phyloP scores from a whole-genome alignment of 2,113 vertebrate genomes.

The Hiodon alosoides region DNA sequence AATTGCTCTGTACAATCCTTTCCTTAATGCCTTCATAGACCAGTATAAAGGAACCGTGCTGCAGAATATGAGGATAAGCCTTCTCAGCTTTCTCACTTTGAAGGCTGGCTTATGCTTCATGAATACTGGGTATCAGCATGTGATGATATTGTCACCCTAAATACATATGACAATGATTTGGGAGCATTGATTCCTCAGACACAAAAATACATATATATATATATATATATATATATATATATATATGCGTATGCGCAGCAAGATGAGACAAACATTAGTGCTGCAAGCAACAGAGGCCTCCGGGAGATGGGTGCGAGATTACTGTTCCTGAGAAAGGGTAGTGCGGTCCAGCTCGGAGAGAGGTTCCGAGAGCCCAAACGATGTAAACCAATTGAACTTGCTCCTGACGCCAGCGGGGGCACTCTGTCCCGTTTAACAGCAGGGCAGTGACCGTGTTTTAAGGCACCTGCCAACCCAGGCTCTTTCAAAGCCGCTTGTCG shows the following conservation, averaged over 20 bases:
- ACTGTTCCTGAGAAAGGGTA: constrained; percentile 66
- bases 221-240: constrained; percentile 43
- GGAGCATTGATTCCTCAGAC: constrained; percentile 70
- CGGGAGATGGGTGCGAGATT: constrained; percentile 68
- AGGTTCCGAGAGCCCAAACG: background rate
- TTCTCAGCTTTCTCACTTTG: constrained; percentile 73
- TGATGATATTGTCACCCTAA: constrained; percentile 72
- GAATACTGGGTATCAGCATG: constrained; percentile 68
- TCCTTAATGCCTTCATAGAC: constrained; percentile 72
- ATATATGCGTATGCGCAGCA: constrained; percentile 53
- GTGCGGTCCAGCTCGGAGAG: constrained; percentile 55
- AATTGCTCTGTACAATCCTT: constrained; percentile 77
- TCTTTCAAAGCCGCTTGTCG: no score
- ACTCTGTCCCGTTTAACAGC: no score
- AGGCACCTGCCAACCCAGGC: no score
- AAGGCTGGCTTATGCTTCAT: constrained; percentile 71
- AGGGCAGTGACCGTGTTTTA: no score
- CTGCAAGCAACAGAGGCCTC: constrained; percentile 55
- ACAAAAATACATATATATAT: constrained; percentile 69
- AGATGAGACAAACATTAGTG: constrained; percentile 69
- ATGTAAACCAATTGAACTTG: no score
- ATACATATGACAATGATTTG: constrained; percentile 80
- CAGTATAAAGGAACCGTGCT: constrained; percentile 73
- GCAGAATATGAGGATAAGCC: constrained; percentile 77
- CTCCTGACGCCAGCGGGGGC: no score